Base-by-base conservation (phyloP, 2,888 invertebrate genomes). In the Thera obeliscata region DNA sequence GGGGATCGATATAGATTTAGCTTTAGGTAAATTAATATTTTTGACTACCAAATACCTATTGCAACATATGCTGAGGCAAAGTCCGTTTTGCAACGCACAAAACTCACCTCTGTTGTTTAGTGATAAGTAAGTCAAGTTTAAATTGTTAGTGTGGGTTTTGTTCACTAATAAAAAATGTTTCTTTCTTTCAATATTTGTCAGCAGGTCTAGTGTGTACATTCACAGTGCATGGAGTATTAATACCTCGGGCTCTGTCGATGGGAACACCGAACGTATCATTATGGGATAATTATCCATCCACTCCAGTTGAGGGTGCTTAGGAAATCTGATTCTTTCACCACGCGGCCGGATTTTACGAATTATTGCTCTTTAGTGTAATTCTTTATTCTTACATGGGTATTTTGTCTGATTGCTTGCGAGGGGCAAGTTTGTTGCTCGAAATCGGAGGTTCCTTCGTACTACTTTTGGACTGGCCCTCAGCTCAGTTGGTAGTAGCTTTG, bases 251-350 rank as follows among this genome's bases (percentile, higher is more conserved):
- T 79, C 82, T 80, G 79, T 86, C 90, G 87, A 91, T 90, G 87
- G 83, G 83, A 85, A 80, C 84, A 81, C 82, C 87, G 85, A 86
- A 87, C 87, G 87, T 59, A 91, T 92, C 89, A 91, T 92, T 91
- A 90, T 79, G 84, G 87, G 87, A 90, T 87, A 91, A 93, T 92
- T 92, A 91, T 90, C 85, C 73, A 86, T 85, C 87, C 89, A 89
- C 90, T 91, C 85, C 83, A 85, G 87, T 60, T 33, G 81, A 88
- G 90, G 85, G 87, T 79, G 80, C 85, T 81, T 88, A 87, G 88
- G 88, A 89, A 91, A 90, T 92, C 86, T 85, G 89, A 91, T 90
- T 89, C 87, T 88, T 88, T 88, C 80, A 81, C 85, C 81, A 67
- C 78, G 56, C 49, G 33, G 54, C 78, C 82, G 86, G 84, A 84